A percentile compares a stretch with the other conserved stretches of the same genome.
Evolutionary conservation across 37 sponge, comb jelly and placozoan genomes (phyloP).

Genomic region (Cliona cf. orientalis): DNA sequence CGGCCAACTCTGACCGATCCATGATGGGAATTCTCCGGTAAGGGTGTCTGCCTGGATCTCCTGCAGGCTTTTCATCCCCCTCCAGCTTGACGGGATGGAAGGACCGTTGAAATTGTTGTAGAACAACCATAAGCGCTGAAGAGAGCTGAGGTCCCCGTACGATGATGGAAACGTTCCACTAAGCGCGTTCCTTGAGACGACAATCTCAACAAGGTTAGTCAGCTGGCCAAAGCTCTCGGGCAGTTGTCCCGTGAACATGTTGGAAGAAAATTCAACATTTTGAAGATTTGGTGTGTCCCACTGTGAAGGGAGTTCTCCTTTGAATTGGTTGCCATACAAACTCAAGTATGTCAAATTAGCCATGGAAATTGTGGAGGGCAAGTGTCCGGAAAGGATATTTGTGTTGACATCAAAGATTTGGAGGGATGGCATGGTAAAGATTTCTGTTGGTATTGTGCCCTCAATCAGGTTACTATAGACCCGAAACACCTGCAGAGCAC

Average conservation of each 20-base stretch:
- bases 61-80: constrained; percentile 18
- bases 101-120: constrained; percentile 48
- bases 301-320: constrained; percentile 50
- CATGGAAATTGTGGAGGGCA: constrained; percentile 50
- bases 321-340: constrained; percentile 50
- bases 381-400: constrained; percentile 48
- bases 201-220: constrained; percentile 16
- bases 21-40: constrained; percentile 62
- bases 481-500: constrained; percentile 46
- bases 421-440: constrained; percentile 55
- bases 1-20: constrained; percentile 64
- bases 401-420: constrained; percentile 51
- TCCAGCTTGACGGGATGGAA: constrained; percentile 59
- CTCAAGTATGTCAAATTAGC: constrained; percentile 45
- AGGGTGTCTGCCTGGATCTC: constrained; percentile 47
- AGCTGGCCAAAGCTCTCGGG: constrained; percentile 13
- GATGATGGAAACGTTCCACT: constrained; percentile 61
- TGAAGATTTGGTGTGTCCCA: constrained; percentile 67
- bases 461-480: constrained; percentile 59
- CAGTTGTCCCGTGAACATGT: constrained; percentile 47
- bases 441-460: constrained; percentile 39
- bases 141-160: constrained; percentile 27
- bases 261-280: constrained; percentile 40
- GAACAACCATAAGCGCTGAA: constrained; percentile 73
- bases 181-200: constrained; percentile 64